A percentile compares a stretch with the other conserved stretches of the same genome.
phyloP scores from a whole-genome alignment of 2,797 vertebrate species.

The Diceros bicornis region DNA sequence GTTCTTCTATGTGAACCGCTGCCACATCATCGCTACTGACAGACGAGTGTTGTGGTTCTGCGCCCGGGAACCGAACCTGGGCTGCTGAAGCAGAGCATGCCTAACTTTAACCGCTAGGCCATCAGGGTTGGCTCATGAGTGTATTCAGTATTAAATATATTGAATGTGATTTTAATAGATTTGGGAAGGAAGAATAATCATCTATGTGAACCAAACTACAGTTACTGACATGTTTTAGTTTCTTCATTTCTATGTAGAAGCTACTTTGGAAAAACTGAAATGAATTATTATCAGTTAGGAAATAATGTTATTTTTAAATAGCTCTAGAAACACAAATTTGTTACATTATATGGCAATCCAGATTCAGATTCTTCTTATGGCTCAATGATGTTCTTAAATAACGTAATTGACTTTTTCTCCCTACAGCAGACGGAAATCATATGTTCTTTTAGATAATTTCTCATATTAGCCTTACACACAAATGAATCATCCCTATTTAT shows the following conservation, averaged over 20 bases:
- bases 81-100: too few relatives aligned
- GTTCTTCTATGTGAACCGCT: too few relatives aligned
- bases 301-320: conserved; percentile 20
- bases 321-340: not conserved
- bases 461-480: conserved; percentile 35
- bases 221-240: not conserved
- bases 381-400: not conserved
- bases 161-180: not conserved
- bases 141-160: not conserved
- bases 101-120: too few relatives aligned
- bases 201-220: not conserved
- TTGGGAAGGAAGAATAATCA: not conserved
- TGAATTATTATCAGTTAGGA: not conserved
- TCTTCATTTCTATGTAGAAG: not conserved
- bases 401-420: not conserved
- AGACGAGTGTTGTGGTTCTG: too few relatives aligned
- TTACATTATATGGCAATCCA: not conserved
- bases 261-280: not conserved
- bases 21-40: too few relatives aligned
- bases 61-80: too few relatives aligned
- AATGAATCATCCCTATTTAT: conserved; percentile 40
- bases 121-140: not conserved
- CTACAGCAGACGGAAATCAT: not conserved
- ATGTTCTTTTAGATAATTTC: conserved; percentile 10
- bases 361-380: not conserved